Base-by-base conservation (phyloP, 2,113 vertebrate species). In the Pangasianodon hypophthalmus region DNA sequence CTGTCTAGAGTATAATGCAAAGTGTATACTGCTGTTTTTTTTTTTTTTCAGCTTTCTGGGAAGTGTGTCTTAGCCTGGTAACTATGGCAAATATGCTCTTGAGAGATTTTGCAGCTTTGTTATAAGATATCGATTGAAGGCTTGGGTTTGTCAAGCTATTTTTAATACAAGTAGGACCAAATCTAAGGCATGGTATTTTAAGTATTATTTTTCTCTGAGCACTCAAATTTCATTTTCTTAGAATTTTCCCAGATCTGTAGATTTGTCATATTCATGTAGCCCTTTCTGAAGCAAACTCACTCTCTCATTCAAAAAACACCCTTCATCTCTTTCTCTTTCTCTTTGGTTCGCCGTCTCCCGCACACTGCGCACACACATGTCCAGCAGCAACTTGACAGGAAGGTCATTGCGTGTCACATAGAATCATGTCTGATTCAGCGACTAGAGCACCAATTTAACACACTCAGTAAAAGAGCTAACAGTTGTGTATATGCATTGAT, bases 361-460 rank as follows among this genome's bases (percentile, higher is more conserved):
- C 62, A 71, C 41, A 82, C 48, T 18, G 11, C 32, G 26, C 21
- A 41, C 46, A 48, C 56, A 50, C 29, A 87, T 24, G 0, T 56
- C 52, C 69, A 87, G 69, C 21, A 87, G 69, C 69, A 29, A 44
- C 71, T 32, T 73, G 50, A 37, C n/a, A 37, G 48, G 32, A 56
- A 75, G 32, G 85, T 87, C 69, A 54, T 52, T 0, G 11, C 7
- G 6, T 56, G 48, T 73, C 64, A 10, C 29, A 56, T 44, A 37
- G 67, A 56, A 54, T 87, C 32, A 29, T 41, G 11, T 73, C 67
- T 75, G 18, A 75, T 50, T 18, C 26, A 41, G 50, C 2, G 13
- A 75, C 48, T 29, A 41, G 50, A 18, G 18, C 62, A 86, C 29
- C 85, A 50, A 18, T 87, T 87, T 24, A 87, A 87, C 85, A 75